Base-by-base conservation (phyloP, 2,797 vertebrate species). In the Triplophysa bombifrons region DNA sequence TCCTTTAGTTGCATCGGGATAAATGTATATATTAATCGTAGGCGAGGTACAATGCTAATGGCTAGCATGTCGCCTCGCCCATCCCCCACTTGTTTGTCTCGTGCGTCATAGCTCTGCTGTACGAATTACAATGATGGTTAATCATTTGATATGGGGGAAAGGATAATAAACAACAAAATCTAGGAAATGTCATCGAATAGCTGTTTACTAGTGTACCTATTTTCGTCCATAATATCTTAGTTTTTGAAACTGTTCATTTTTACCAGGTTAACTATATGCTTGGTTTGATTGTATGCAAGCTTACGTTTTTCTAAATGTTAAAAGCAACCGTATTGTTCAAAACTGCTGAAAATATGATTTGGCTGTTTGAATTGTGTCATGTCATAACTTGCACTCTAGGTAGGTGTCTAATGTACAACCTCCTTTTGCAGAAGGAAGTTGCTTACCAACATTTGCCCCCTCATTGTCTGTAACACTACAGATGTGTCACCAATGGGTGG, bases 21-120 rank as follows among this genome's bases (percentile, higher is more conserved):
- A 1, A 48, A 30, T 50, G 0, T 2, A 27, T 4, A 3, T 5
- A n/a, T 41, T 65, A 41, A 41, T 65, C 16, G 19, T 9, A 20
- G 34, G 9, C 3, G 46, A n/a, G 41, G 22, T 58, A 22, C 3
- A 34, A 19, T 25, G 61, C 70, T 72, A 58, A 50, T 13, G 12
- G 25, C 63, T 66, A 41, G 65, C 16, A 22, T 14, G n/a, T 60
- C 63, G 41, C 27, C 70, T 80, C 70, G 70, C 70, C 78, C 61
- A 66, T 60, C 78, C 53, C 70, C 51, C 41, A 25, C 61, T 48
- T 73, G 68, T 79, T 56, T 79, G 64, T 19, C 20, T 53, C 30
- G 41, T 48, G 78, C 38, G 34, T 67, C 63, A 64, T 44, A 55
- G 46, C 58, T 55, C 19, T 14, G 22, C n/a, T 61, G 44, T 22